Evolutionary conservation across 2,797 vertebrate genomes (phyloP).

Genomic region (Pseudomugil gertrudae): DNA sequence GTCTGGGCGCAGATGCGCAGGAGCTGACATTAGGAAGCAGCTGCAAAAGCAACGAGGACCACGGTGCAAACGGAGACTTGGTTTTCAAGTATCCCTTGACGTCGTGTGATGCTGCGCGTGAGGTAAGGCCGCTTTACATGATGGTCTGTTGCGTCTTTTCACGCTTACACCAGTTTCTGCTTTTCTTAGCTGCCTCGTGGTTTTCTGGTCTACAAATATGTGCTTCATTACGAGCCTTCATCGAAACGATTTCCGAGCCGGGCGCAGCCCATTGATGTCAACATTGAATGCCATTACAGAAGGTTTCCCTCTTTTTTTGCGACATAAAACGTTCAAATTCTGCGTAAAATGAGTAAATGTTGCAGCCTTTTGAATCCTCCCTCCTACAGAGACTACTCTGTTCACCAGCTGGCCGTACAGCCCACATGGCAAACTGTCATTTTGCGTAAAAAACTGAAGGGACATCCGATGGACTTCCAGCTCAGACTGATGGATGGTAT

Average conservation of each 20-base stretch:
- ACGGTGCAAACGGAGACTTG: slow-evolving; percentile 64
- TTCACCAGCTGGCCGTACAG: slow-evolving; percentile 66
- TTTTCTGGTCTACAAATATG: slow-evolving; percentile 70
- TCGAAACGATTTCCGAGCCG: slow-evolving; percentile 27
- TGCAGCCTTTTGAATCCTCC: not conserved
- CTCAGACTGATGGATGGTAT: slow-evolving; percentile 79
- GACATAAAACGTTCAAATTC: not conserved
- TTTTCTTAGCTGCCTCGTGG: slow-evolving; percentile 49
- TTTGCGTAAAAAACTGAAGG: slow-evolving; percentile 63
- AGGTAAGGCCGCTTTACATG: slow-evolving; percentile 53
- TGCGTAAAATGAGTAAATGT: not conserved
- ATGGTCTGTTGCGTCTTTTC: not conserved
- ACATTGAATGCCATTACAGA: slow-evolving; percentile 75
- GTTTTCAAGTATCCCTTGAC: slow-evolving; percentile 77
- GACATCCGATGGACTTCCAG: slow-evolving; percentile 51
- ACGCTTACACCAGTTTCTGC: not conserved
- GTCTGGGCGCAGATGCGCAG: slow-evolving; percentile 56
- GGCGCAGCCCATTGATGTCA: slow-evolving; percentile 49
- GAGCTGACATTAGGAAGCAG: slow-evolving; percentile 71
- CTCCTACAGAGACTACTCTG: slow-evolving; percentile 69
- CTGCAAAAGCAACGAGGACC: slow-evolving; percentile 74
- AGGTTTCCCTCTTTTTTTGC: slow-evolving; percentile 58
- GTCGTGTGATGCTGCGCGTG: slow-evolving; percentile 61
- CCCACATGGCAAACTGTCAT: slow-evolving; percentile 72
- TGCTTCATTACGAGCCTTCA: slow-evolving; percentile 71